Conservation (phyloP, 2,797 vertebrate species). For the Peromyscus attwateri region DNA sequence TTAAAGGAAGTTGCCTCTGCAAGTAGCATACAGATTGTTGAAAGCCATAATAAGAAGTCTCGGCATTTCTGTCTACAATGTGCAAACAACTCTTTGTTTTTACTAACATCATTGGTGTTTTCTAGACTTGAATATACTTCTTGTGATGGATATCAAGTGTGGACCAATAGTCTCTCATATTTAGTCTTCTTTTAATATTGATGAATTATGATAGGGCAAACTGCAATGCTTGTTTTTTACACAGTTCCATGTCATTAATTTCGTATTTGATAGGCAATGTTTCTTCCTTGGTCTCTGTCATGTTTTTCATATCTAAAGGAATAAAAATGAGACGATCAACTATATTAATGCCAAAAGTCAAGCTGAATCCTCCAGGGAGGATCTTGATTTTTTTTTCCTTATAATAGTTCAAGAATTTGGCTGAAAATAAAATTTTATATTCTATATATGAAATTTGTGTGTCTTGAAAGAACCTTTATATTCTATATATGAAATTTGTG, state of each 20-base stretch:
- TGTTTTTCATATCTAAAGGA: background rate
- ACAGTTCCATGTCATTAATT: background rate
- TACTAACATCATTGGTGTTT: background rate
- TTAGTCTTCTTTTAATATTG: background rate
- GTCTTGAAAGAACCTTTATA: background rate
- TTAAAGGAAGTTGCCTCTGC: background rate
- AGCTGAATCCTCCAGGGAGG: background rate
- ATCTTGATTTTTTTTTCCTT: background rate
- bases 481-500: background rate
- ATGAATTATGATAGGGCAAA: background rate
- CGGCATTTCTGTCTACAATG: background rate
- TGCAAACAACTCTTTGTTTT: background rate
- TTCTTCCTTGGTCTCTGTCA: background rate
- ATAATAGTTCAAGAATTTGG: background rate
- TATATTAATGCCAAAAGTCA: slow-evolving; percentile 35
- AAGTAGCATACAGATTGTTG: background rate
- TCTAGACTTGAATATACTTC: background rate
- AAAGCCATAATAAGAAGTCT: background rate
- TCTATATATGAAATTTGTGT: background rate
- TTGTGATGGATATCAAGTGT: background rate
- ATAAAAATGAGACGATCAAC: background rate
- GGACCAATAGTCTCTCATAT: background rate
- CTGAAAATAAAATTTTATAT: background rate
- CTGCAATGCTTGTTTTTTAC: background rate
- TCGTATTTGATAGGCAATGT: background rate